These are phyloP conservation scores for Lepilemur ruficaudatus DNA, from an alignment of 2,797 vertebrate genomes.

Conservation along the genomic window DNA sequence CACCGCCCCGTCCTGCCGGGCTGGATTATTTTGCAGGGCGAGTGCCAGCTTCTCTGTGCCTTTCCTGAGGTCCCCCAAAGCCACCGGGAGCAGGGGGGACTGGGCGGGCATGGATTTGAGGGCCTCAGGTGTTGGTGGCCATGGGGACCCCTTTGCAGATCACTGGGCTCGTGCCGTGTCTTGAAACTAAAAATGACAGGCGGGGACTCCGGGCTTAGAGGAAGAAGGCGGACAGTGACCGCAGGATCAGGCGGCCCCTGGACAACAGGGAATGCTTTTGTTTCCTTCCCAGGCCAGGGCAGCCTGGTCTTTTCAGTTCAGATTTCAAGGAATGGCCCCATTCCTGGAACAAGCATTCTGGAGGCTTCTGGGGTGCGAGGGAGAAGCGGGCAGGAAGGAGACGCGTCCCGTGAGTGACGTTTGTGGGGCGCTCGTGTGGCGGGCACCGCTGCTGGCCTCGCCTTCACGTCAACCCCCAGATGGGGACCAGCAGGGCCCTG, in stretches of 20 bases:
- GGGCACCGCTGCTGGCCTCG: not conserved
- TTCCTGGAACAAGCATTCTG: not conserved
- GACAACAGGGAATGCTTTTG: not conserved
- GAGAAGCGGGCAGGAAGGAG: not conserved
- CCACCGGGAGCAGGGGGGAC: not conserved
- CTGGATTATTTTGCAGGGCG: not conserved
- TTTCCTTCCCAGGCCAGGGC: not conserved
- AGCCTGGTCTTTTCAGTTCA: not conserved
- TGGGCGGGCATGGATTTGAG: rapidly evolving
- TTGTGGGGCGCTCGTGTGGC: rapidly evolving
- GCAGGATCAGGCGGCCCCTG: not conserved
- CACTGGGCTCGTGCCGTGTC: not conserved
- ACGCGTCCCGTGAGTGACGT: rapidly evolving
- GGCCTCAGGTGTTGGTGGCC: not conserved
- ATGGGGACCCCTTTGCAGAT: not conserved
- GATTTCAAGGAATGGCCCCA: not conserved
- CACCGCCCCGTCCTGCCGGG: not conserved
- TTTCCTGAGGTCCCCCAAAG: not conserved
- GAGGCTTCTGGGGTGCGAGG: not conserved
- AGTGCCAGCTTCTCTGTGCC: conserved; percentile 13
- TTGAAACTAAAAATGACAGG: not conserved
- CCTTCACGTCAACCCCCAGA: not conserved
- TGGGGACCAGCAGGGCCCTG: not conserved
- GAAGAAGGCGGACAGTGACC: not conserved
- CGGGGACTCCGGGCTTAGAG: not conserved